phyloP scores from a whole-genome alignment of 2,797 vertebrate genomes.

The Psittacula echo region DNA sequence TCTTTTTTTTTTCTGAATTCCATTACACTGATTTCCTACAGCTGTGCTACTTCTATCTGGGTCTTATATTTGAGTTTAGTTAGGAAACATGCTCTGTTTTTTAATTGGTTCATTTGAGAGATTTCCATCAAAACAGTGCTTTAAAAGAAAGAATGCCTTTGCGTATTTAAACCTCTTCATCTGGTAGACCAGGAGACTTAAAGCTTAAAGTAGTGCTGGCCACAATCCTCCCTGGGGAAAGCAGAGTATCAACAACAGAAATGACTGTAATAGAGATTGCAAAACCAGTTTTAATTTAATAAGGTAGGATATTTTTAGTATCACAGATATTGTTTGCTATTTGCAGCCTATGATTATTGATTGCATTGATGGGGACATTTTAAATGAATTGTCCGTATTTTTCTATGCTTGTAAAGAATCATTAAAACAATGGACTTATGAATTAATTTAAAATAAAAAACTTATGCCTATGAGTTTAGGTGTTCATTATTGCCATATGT shows the following conservation, averaged over 20 bases:
- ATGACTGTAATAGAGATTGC: background rate
- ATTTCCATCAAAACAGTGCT: background rate
- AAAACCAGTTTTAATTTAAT: background rate
- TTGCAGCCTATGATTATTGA: background rate
- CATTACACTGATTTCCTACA: background rate
- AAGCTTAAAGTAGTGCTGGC: background rate
- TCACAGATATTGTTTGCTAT: background rate
- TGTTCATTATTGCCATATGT: background rate
- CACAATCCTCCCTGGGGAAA: background rate
- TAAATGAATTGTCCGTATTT: background rate
- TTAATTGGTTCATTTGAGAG: background rate
- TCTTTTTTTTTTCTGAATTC: background rate
- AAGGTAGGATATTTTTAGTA: background rate
- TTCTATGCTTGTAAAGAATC: conserved; percentile 14
- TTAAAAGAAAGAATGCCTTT: background rate
- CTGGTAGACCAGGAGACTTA: background rate
- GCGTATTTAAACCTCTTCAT: background rate
- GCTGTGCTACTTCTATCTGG: background rate
- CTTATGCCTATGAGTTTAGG: background rate
- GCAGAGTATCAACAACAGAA: background rate
- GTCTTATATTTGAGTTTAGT: background rate
- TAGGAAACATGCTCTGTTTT: background rate
- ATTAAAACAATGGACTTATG: background rate
- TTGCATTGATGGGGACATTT: background rate
- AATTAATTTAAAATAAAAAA: conserved; percentile 4